phyloP scores from a whole-genome alignment of 2,888 invertebrate species.

The Sarcophaga variegata region DNA sequence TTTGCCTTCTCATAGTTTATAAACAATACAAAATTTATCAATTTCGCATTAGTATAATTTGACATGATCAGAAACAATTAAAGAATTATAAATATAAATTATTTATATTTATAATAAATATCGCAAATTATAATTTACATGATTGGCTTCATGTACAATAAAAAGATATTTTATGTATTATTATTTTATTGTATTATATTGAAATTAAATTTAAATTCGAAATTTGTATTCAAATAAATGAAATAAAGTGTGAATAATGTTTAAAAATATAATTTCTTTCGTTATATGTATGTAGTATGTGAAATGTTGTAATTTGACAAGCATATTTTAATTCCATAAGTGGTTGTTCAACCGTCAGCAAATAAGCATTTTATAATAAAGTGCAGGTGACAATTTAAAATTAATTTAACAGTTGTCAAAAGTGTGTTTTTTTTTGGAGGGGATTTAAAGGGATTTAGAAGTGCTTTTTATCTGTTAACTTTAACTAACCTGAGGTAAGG shows the following conservation, averaged over 20 bases:
- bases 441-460: no score
- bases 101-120: background rate
- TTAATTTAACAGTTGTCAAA: no score
- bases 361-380: no score
- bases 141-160: constrained; percentile 17
- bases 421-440: no score
- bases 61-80: background rate
- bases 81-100: background rate
- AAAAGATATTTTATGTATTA: constrained; percentile 29
- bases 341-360: no score
- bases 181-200: background rate
- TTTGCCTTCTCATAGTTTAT: constrained; percentile 47
- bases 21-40: constrained; percentile 2
- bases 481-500: no score
- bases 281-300: no score
- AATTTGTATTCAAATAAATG: constrained; percentile 47
- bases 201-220: constrained; percentile 32
- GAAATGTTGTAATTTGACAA: no score
- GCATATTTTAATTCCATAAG: no score
- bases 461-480: no score
- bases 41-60: constrained; percentile 46
- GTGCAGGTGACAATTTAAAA: no score
- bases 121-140: constrained; percentile 10
- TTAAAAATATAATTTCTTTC: constrained; percentile 18
- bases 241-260: constrained; percentile 61